Conservation (phyloP, 2,797 vertebrate genomes). For the Gambusia yucatana region DNA sequence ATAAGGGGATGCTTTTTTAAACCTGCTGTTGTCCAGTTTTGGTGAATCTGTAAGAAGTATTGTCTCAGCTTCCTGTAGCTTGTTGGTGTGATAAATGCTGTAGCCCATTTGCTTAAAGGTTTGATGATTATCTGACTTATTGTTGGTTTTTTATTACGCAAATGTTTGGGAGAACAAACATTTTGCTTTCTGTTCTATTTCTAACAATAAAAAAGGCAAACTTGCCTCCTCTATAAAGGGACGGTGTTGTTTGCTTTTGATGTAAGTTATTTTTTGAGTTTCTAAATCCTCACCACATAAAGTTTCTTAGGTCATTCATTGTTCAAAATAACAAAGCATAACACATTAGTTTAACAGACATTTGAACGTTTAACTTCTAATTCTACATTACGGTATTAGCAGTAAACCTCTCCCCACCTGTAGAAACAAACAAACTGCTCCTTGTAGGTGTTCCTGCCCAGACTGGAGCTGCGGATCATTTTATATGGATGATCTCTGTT, state of each 20-base stretch:
- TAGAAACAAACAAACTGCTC: slow-evolving; percentile 79
- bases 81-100: background rate
- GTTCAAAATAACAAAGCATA: background rate
- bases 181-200: background rate
- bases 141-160: background rate
- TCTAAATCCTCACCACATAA: background rate
- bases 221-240: background rate
- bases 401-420: slow-evolving; percentile 55
- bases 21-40: background rate
- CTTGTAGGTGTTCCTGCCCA: slow-evolving; percentile 74
- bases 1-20: background rate
- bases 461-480: slow-evolving; percentile 55
- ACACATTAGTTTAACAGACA: background rate
- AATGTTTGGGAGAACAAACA: background rate
- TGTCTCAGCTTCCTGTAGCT: background rate
- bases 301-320: background rate
- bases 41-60: too few relatives aligned
- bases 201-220: background rate
- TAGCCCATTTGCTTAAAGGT: background rate
- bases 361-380: background rate
- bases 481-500: slow-evolving; percentile 42
- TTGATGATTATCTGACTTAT: background rate
- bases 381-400: background rate
- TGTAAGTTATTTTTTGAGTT: background rate
- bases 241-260: background rate